Evolutionary conservation across 2,113 vertebrate genomes (phyloP).

Genomic region (Colius striatus): DNA sequence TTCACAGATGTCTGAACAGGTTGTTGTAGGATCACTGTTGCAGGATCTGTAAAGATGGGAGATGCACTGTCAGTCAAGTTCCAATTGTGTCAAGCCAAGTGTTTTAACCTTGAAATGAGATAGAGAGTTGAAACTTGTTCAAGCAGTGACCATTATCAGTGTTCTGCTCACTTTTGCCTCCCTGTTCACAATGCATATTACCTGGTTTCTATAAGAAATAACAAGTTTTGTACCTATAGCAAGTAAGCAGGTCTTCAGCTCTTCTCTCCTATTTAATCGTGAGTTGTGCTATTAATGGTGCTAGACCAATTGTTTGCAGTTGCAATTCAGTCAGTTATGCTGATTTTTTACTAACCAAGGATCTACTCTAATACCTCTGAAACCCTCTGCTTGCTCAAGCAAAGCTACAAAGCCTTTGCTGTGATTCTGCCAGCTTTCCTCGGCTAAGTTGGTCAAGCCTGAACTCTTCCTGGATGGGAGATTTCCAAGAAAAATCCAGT

Average conservation of each 20-base stretch:
- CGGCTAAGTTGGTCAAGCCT: neutral
- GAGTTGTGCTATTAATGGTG: neutral
- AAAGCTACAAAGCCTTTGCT: conserved; percentile 44
- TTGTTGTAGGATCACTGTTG: neutral
- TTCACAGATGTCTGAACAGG: neutral
- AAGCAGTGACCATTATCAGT: neutral
- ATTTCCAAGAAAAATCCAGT: conserved; percentile 55
- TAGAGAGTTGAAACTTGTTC: neutral
- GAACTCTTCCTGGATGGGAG: conserved; percentile 22
- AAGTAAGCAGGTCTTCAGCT: neutral
- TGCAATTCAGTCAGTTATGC: neutral
- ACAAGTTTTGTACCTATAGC: neutral
- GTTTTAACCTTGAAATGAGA: neutral
- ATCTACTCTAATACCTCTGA: neutral
- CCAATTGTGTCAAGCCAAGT: neutral
- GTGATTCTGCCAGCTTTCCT: conserved; percentile 37
- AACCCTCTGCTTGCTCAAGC: conserved; percentile 19
- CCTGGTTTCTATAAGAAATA: neutral
- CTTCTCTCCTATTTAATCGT: neutral
- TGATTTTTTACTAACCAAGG: neutral
- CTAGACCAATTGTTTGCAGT: neutral
- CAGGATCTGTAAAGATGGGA: neutral
- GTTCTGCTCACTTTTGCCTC: neutral
- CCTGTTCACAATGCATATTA: neutral
- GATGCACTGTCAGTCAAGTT: neutral